These are phyloP conservation scores for Synanthedon formicaeformis DNA, from an alignment of 2,888 invertebrate genomes.

Conservation along the genomic window DNA sequence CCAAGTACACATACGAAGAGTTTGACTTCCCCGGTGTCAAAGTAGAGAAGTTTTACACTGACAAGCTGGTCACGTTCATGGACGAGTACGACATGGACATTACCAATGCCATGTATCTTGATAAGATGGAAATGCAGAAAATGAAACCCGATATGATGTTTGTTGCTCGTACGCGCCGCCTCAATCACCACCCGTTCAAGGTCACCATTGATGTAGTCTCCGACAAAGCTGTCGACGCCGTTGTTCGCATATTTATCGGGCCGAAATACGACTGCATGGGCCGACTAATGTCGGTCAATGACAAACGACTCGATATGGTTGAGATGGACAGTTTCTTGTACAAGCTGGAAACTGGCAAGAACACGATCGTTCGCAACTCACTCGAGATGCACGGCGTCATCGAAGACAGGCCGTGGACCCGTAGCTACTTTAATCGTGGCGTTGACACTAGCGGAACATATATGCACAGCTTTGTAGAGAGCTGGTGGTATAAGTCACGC, in stretches of 20 bases:
- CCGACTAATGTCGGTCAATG: constrained; percentile 60
- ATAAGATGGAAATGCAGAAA: constrained; percentile 57
- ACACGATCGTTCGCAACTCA: constrained; percentile 77
- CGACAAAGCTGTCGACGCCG: constrained; percentile 68
- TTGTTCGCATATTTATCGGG: constrained; percentile 77
- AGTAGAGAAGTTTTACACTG: constrained; percentile 72
- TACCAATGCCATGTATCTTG: constrained; percentile 71
- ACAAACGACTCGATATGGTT: constrained; percentile 54
- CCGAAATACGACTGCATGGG: constrained; percentile 78
- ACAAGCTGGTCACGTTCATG: constrained; percentile 77
- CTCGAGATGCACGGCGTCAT: constrained; percentile 74
- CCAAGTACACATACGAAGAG: constrained; percentile 72
- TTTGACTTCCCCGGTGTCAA: constrained; percentile 74
- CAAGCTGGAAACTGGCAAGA: constrained; percentile 75
- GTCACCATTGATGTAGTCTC: constrained; percentile 69
- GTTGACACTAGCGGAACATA: constrained; percentile 37
- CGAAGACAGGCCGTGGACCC: constrained; percentile 69
- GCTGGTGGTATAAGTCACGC: constrained; percentile 66
- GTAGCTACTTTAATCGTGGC: constrained; percentile 27
- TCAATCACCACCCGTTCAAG: constrained; percentile 76
- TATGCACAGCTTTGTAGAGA: constrained; percentile 63
- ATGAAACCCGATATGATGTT: constrained; percentile 56
- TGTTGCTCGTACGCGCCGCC: constrained; percentile 71
- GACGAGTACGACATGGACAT: constrained; percentile 77
- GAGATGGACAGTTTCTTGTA: constrained; percentile 69